Percentiles rank a stretch among this genome's conserved stretches.
Conservation (phyloP, 2,888 invertebrate species). For the Apodemia zela region DNA sequence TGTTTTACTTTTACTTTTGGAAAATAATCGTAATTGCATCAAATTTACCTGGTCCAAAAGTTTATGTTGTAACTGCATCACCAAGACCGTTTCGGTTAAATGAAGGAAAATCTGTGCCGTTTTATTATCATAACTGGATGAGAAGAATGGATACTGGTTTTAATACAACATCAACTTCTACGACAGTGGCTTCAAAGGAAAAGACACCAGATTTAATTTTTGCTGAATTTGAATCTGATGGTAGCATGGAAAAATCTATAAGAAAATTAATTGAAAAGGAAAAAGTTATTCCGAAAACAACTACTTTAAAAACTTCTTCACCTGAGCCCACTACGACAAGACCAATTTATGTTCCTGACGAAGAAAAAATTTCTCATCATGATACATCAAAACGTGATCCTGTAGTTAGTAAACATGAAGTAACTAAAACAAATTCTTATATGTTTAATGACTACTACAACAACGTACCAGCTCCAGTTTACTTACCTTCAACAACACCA, state of each 20-base stretch:
- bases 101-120: constrained; percentile 58
- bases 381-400: constrained; percentile 38
- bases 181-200: constrained; percentile 41
- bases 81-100: constrained; percentile 43
- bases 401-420: constrained; percentile 21
- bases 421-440: constrained; percentile 36
- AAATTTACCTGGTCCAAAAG: constrained; percentile 58
- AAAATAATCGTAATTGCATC: constrained; percentile 41
- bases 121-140: constrained; percentile 71
- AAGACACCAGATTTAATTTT: constrained; percentile 70
- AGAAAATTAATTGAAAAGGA: constrained; percentile 65
- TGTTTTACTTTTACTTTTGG: constrained; percentile 45
- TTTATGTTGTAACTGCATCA: constrained; percentile 70
- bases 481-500: constrained; percentile 41
- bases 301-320: constrained; percentile 18
- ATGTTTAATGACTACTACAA: constrained; percentile 55
- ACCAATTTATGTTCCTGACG: constrained; percentile 62
- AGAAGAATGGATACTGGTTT: constrained; percentile 57
- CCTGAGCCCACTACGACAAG: constrained; percentile 33
- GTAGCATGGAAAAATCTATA: constrained; percentile 57
- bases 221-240: constrained; percentile 66
- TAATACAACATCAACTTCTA: constrained; percentile 41
- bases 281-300: constrained; percentile 41
- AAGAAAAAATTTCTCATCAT: constrained; percentile 43
- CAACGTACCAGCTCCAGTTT: constrained; percentile 44